Percentiles rank a stretch among this genome's conserved stretches.
Conservation (phyloP, 1,140 invertebrate genomes). For the Eulimnadia texana region DNA sequence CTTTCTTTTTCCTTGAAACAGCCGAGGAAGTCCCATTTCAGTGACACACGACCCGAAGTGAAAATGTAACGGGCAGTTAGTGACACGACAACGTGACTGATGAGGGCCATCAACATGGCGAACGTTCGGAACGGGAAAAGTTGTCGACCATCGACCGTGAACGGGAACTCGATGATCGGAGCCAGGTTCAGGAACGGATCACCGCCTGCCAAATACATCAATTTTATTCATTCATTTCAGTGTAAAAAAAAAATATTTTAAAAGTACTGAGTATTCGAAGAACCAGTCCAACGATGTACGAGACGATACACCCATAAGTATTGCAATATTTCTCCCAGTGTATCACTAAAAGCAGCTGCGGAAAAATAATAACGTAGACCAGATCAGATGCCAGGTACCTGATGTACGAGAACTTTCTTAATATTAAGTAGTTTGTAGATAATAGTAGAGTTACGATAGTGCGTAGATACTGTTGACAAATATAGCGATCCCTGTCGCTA, state of each 20-base stretch:
- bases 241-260: background rate
- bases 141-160: constrained; percentile 31
- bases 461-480: constrained; percentile 60
- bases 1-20: background rate
- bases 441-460: constrained; percentile 41
- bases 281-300: constrained; percentile 39
- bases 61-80: constrained; percentile 35
- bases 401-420: constrained; percentile 7
- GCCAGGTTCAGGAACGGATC: constrained; percentile 12
- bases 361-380: constrained; percentile 48
- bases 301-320: constrained; percentile 42
- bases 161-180: constrained; percentile 8
- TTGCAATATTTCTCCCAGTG: constrained; percentile 37
- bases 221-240: no score
- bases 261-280: constrained; percentile 30
- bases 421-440: background rate
- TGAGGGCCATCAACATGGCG: constrained; percentile 42
- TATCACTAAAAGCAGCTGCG: constrained; percentile 43
- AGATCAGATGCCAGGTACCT: constrained; percentile 41
- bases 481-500: constrained; percentile 55
- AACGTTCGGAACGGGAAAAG: constrained; percentile 43
- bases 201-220: constrained; percentile 9
- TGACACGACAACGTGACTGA: constrained; percentile 39
- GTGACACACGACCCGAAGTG: background rate
- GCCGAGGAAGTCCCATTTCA: constrained; percentile 10